Conservation (phyloP, 2,797 vertebrate genomes). For the Moxostoma hubbsi region DNA sequence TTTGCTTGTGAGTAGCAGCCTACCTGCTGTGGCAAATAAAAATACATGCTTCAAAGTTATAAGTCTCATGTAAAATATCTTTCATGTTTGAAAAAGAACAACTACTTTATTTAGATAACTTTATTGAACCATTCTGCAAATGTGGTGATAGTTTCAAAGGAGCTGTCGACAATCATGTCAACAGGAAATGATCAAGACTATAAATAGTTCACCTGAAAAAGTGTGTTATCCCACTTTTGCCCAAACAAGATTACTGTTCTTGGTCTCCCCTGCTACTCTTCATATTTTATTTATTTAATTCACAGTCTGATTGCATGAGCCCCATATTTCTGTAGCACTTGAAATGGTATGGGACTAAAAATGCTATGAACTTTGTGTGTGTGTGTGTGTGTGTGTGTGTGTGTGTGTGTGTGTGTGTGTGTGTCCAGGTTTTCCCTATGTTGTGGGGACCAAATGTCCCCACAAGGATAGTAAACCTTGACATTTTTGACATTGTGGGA, state of each 20-base stretch:
- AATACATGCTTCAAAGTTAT: conserved; percentile 31
- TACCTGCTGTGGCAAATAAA: conserved; percentile 35
- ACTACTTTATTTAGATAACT: not conserved
- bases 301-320: conserved; percentile 60
- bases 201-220: conserved; percentile 76
- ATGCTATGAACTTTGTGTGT: conserved; percentile 11
- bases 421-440: too few relatives aligned
- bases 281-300: conserved; percentile 80
- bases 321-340: conserved; percentile 33
- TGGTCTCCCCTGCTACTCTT: conserved; percentile 65
- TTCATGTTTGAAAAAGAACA: conserved; percentile 10
- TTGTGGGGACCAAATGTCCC: too few relatives aligned
- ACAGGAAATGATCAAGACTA: conserved; percentile 69
- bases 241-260: conserved; percentile 68
- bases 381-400: too few relatives aligned
- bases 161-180: conserved; percentile 50
- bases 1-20: conserved; percentile 37
- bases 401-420: too few relatives aligned
- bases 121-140: not conserved
- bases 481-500: too few relatives aligned
- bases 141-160: conserved; percentile 34
- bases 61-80: not conserved
- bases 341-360: conserved; percentile 14
- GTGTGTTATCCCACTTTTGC: conserved; percentile 64
- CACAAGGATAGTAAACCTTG: too few relatives aligned